Conservation (phyloP, 2,888 invertebrate species). For the Silvanus unidentatus region DNA sequence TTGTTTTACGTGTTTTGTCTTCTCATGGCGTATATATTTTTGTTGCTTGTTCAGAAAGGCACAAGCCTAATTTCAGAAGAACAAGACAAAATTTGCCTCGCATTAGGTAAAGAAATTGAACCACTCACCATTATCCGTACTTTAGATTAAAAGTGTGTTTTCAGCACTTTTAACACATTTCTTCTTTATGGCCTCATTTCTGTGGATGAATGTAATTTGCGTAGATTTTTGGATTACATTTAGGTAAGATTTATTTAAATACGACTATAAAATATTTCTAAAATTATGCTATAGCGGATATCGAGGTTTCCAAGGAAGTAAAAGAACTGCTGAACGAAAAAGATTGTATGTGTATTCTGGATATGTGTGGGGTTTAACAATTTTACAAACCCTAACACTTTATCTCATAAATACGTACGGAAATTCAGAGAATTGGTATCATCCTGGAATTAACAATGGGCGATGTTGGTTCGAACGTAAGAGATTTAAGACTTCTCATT, state of each 20-base stretch:
- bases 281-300: constrained; percentile 38
- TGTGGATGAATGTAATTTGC: constrained; percentile 84
- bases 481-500: too few species aligned
- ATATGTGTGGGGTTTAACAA: constrained; percentile 65
- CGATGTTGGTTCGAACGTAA: constrained; percentile 59
- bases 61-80: not conserved
- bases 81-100: too few species aligned
- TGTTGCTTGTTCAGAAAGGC: constrained; percentile 50
- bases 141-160: too few species aligned
- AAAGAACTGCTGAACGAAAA: constrained; percentile 45
- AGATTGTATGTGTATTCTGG: constrained; percentile 59
- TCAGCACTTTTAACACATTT: constrained; percentile 28
- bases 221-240: constrained; percentile 82
- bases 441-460: constrained; percentile 54
- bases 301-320: constrained; percentile 34
- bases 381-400: constrained; percentile 35
- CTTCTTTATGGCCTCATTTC: constrained; percentile 71
- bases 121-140: too few species aligned
- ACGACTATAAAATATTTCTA: too few species aligned
- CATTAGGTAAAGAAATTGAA: too few species aligned
- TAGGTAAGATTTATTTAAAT: constrained; percentile 55
- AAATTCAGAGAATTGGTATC: constrained; percentile 44
- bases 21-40: constrained; percentile 56
- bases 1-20: constrained; percentile 69
- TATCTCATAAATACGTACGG: constrained; percentile 21